Evolutionary conservation across 2,113 vertebrate species (phyloP).

Genomic region (Zootoca vivipara): DNA sequence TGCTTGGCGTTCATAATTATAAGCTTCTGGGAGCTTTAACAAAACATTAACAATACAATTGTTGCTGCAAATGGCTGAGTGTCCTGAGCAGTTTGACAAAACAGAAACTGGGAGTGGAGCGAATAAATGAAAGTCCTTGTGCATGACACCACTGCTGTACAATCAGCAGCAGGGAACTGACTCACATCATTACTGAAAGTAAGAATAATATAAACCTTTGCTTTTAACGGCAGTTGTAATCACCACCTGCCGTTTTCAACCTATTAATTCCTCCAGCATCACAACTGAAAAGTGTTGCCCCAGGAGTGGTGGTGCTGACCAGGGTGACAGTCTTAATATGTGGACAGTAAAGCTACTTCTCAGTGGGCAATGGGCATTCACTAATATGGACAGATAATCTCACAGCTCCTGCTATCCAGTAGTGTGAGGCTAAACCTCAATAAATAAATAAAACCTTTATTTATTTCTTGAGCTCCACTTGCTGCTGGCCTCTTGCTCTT

Average conservation of each 20-base stretch:
- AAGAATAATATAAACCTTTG: neutral
- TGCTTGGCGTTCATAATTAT: slow-evolving; percentile 15
- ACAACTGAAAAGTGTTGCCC: neutral
- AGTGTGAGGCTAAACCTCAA: neutral
- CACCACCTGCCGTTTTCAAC: neutral
- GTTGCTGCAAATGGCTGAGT: neutral
- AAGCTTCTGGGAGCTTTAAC: neutral
- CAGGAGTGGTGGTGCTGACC: neutral
- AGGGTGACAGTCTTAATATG: neutral
- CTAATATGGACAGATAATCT: neutral
- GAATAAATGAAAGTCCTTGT: neutral
- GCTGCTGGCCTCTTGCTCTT: neutral
- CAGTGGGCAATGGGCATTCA: too few relatives aligned
- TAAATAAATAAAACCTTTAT: too few relatives aligned
- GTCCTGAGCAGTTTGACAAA: neutral
- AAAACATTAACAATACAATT: neutral
- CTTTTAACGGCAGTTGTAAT: neutral
- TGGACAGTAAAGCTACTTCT: neutral
- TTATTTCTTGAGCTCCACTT: neutral
- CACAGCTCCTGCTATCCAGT: neutral
- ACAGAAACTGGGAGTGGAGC: neutral
- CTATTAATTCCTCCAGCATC: neutral
- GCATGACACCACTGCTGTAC: neutral
- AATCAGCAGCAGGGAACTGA: neutral
- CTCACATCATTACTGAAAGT: neutral